Evolutionary conservation across 92 coral and sea anemone genomes (phyloP), one percentile per base, ranked within the genome.

Genomic region (Hydrozoanthus gracilis): DNA sequence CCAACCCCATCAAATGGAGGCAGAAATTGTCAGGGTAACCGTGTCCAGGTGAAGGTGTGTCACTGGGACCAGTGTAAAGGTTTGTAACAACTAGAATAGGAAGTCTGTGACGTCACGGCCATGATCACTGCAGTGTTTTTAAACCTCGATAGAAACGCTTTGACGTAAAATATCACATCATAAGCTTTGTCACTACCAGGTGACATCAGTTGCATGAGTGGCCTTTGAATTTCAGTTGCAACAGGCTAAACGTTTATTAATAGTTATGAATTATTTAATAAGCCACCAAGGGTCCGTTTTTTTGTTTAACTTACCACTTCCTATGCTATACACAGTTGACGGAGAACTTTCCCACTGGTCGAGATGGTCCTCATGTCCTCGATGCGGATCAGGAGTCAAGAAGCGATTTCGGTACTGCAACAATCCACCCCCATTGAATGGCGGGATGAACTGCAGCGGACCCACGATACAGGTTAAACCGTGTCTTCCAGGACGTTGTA

Each of bases 1-100:
- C 98, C 98, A 12, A 80, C 93, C 4, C 98, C 98, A 15, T 65
- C 95, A 13, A 92, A 86, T 73, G 98, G 96, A 39, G 98, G 98
- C 14, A 84, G 89, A 8, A 95, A 89, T 79, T 96, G 98, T 67
- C 82, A 82, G 10, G 98, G 98, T 3, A 89, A 92, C 86, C 88
- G 98, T 67, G 93, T 96, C 47, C 93, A 96, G 44, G 95, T 96
- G 82, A 88, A 89, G 66, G 82, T 92, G 79, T 96, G 98, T 89
- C 90, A 89, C 44, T 65, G 88, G 61, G 64, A 93, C 27, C 83
- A 82, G 17, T 93, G 96, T 60, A 70, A 91, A 88, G 92, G 96
- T 93, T 76, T 87, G 83, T 73, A 48, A 7, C 44, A 3, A 35
- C 4, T n/a, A 15, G 70, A 15, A 20, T 8, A 68, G 46, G 2